Evolutionary conservation across 2,888 invertebrate species (phyloP), one percentile per base, ranked within the genome.

Genomic region (Drosophila bunnanda): DNA sequence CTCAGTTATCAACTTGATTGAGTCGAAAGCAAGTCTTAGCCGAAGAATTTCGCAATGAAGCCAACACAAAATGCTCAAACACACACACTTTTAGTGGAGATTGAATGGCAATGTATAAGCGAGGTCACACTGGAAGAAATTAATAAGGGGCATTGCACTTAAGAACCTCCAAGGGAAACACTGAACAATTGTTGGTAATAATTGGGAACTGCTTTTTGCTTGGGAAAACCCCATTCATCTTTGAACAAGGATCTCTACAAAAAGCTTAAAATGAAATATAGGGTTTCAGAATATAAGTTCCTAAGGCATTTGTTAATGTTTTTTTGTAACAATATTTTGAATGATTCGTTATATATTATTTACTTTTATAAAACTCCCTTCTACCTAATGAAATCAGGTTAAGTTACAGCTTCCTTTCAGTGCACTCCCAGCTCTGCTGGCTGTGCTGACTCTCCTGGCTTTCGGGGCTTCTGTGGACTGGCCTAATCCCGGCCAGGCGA

Each of bases 1-100:
- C 39, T 39, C 17, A 15, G 30, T 39, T 53, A 72, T 78, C 79
- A 81, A 81, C 52, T 76, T 81, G 88, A 81, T 84, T 87, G 79
- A 78, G 84, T 87, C 77, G 66, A 80, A 61, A 50, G 55, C 41
- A 77, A 62, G 70, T 82, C 82, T 68, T 44, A 32, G 57, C 57
- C 32, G 22, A 54, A 36, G 67, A 53, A 56, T 68, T 56, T 41
- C 43, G 66, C 50, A 43, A 66, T 36, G 43, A 38, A 67, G 67
- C 46, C 57, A 41, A 55, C 25, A 20, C 20, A 52, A 17, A 32
- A 32, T 30, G 50, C 32, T 30, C 17, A 30, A 5, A n/a, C n/a
- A 17, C 39, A 22, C n/a, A 25, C 20, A 20, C 38, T 17, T 20
- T 34, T 5, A 25, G 64, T 48, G 15, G 20, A 56, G 39, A 52